phyloP scores from a whole-genome alignment of 2,888 invertebrate species.

The Aphodius granarius region DNA sequence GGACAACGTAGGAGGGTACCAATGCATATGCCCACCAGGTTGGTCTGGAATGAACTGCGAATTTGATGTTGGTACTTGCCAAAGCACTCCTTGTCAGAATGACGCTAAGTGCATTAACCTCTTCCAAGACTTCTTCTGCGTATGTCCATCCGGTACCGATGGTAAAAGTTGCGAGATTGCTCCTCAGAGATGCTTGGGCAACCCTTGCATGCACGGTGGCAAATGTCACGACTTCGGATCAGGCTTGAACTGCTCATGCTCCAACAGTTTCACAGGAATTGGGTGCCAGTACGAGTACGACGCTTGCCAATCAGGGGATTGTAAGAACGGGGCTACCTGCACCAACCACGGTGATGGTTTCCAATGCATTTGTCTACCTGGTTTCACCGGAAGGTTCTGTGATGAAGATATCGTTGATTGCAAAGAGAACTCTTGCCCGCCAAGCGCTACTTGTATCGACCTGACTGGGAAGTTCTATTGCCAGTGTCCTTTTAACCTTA shows the following conservation, averaged over 20 bases:
- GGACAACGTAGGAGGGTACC: constrained; percentile 82
- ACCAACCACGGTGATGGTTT: constrained; percentile 84
- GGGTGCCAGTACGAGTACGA: constrained; percentile 95
- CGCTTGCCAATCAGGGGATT: constrained; percentile 87
- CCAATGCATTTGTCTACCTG: constrained; percentile 83
- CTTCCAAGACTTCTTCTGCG: constrained; percentile 89
- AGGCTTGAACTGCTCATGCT: constrained; percentile 91
- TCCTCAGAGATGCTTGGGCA: constrained; percentile 91
- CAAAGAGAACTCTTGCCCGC: constrained; percentile 91
- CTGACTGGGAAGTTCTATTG: constrained; percentile 90
- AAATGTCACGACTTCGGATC: constrained; percentile 95
- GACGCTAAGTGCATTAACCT: constrained; percentile 89
- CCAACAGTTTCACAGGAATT: constrained; percentile 75
- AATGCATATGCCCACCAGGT: constrained; percentile 80
- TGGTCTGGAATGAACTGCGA: constrained; percentile 89
- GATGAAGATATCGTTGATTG: constrained; percentile 91
- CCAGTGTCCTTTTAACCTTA: constrained; percentile 95
- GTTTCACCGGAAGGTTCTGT: constrained; percentile 77
- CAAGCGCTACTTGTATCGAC: constrained; percentile 91
- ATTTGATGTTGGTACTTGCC: constrained; percentile 84
- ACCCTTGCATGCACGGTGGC: constrained; percentile 95
- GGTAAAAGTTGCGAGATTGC: constrained; percentile 97
- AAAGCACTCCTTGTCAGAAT: constrained; percentile 87
- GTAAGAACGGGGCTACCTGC: constrained; percentile 92
- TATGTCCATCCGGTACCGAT: constrained; percentile 94